phyloP scores from a whole-genome alignment of 2,113 vertebrate genomes.

The Stomatorhinus ivindoensis region DNA sequence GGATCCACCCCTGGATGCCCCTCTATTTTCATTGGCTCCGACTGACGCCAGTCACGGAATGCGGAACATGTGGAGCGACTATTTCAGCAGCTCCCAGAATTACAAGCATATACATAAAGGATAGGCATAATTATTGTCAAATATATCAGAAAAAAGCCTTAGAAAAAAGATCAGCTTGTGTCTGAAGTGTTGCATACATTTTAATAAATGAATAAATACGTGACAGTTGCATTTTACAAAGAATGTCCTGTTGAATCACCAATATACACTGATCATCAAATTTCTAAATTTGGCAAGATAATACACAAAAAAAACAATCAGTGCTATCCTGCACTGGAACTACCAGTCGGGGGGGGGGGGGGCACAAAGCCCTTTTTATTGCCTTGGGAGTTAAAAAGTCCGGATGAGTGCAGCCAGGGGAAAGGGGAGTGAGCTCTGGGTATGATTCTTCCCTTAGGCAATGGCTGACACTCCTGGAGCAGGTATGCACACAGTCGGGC shows the following conservation, averaged over 20 bases:
- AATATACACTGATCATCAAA: background rate
- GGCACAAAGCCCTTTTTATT: background rate
- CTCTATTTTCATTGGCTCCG: background rate
- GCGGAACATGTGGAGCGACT: background rate
- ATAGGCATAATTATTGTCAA: background rate
- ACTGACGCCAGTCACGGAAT: background rate
- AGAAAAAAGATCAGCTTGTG: background rate
- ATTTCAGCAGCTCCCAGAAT: background rate
- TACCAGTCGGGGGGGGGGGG: background rate
- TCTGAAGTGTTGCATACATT: background rate
- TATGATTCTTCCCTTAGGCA: slow-evolving; percentile 57
- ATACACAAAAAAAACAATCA: background rate
- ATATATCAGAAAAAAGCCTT: background rate
- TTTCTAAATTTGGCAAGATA: background rate
- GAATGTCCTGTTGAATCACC: background rate
- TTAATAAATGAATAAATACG: background rate
- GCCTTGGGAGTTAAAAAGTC: background rate
- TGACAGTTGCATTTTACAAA: background rate
- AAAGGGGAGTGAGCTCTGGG: slow-evolving; percentile 38
- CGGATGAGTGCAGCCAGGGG: background rate
- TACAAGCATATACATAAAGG: background rate
- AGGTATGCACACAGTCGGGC: slow-evolving; percentile 61
- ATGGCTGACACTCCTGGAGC: slow-evolving; percentile 53
- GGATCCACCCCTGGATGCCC: background rate
- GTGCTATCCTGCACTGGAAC: background rate